Evolutionary conservation across 2,113 vertebrate genomes (phyloP).

Genomic region (Castor canadensis): DNA sequence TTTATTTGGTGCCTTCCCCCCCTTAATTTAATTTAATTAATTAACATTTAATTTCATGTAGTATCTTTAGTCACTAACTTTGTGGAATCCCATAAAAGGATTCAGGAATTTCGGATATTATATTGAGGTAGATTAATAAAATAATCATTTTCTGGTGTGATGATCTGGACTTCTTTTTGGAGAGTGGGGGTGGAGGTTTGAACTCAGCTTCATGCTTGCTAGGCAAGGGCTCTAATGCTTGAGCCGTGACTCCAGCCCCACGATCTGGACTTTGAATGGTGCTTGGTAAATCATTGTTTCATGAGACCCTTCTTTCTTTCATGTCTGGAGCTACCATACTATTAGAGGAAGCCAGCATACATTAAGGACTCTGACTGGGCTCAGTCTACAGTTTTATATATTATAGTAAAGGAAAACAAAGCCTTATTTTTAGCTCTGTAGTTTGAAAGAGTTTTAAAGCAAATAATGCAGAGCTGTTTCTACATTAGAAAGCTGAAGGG

Average conservation of each 20-base stretch:
- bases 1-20: neutral
- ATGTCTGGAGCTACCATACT: neutral
- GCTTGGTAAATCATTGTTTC: neutral
- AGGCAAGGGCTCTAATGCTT: too few relatives aligned
- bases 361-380: neutral
- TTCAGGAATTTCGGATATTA: slow-evolving; percentile 70
- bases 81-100: slow-evolving; percentile 37
- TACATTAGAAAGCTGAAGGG: neutral
- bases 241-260: too few relatives aligned
- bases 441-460: neutral
- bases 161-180: neutral
- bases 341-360: neutral
- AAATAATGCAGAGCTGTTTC: neutral
- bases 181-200: too few relatives aligned
- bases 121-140: slow-evolving; percentile 40
- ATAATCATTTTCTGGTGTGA: slow-evolving; percentile 14
- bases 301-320: neutral
- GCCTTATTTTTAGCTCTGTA: neutral
- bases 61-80: slow-evolving; percentile 46
- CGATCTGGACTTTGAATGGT: neutral
- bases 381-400: neutral
- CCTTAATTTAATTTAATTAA: neutral
- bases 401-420: neutral
- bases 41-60: slow-evolving; percentile 1
- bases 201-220: too few relatives aligned